Evolutionary conservation across 2,797 vertebrate species (phyloP).

Genomic region (Scyliorhinus canicula): DNA sequence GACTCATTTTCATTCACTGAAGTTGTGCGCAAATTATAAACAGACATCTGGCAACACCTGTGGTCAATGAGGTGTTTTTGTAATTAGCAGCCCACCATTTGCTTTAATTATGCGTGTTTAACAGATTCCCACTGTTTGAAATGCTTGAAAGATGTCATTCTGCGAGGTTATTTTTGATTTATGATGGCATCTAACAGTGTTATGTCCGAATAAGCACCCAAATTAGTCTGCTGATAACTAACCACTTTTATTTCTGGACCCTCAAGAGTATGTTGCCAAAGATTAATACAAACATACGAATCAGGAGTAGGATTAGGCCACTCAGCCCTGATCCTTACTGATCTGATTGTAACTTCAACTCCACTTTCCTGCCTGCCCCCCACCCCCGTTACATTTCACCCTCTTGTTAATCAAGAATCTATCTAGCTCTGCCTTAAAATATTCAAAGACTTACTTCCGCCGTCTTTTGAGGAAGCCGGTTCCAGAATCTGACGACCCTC

Average conservation of each 20-base stretch:
- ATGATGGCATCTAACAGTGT: slow-evolving; percentile 6
- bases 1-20: neutral
- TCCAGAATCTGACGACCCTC: no score
- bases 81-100: neutral
- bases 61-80: slow-evolving; percentile 2
- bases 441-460: no score
- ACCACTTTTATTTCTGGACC: neutral
- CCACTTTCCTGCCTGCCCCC: no score
- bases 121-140: slow-evolving; percentile 22
- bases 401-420: no score
- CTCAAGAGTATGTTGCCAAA: neutral
- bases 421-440: no score
- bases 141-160: slow-evolving; percentile 15
- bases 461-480: no score
- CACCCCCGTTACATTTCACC: no score
- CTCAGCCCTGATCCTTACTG: no score
- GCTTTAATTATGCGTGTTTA: slow-evolving; percentile 25
- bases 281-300: neutral
- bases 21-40: neutral
- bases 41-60: slow-evolving; percentile 22
- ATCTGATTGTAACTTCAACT: no score
- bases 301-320: no score
- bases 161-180: neutral
- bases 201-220: slow-evolving; percentile 20
- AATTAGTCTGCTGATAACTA: neutral